Evolutionary conservation across 2,797 vertebrate genomes (phyloP), one percentile per base, ranked within the genome.

Genomic region (Morelia viridis): DNA sequence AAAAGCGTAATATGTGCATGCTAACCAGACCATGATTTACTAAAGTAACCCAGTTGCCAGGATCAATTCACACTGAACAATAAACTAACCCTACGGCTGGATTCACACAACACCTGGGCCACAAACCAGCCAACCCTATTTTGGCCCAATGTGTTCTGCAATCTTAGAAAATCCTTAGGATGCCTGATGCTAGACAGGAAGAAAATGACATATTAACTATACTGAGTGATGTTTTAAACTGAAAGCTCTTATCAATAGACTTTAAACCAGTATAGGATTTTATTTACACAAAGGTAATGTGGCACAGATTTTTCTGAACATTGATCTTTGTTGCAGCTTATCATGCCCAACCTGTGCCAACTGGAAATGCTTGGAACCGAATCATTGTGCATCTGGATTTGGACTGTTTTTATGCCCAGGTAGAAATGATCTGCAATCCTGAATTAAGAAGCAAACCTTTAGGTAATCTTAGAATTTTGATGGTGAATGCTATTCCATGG

Each of bases 361-460:
- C 85, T 1, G 57, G 60, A 91, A 85, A 15, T 11, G 0, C 76
- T 2, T 93, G 64, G 1, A 85, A 94, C 26, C 97, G 97, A 95
- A 97, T 99, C 71, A 97, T 99, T 80, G 93, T 98, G 13, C 99
- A 99, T 87, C 94, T 99, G 91, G 99, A 99, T 95, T 90, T 99
- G 96, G 99, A 99, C 94, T 99, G 99, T 94, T 99, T 98, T 96
- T 99, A 99, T 17, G 98, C 99, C 0, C 99, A 99, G 95, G 98
- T 99, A 92, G 99, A 99, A 96, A 99, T 98, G 98, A 98, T 99
- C 94, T 98, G 97, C 90, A 98, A 99, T 92, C 99, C 99, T 41
- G 96, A 97, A 31, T 94, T 99, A 86, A 97, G 97, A 95, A 96
- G 96, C 62, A 98, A 98, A 88, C 98, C 99, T 95, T 95, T 99